Percentiles rank a stretch among this genome's conserved stretches.
Evolutionary conservation across 2,888 invertebrate species (phyloP).

Genomic region (Mechanitis mazaeus): DNA sequence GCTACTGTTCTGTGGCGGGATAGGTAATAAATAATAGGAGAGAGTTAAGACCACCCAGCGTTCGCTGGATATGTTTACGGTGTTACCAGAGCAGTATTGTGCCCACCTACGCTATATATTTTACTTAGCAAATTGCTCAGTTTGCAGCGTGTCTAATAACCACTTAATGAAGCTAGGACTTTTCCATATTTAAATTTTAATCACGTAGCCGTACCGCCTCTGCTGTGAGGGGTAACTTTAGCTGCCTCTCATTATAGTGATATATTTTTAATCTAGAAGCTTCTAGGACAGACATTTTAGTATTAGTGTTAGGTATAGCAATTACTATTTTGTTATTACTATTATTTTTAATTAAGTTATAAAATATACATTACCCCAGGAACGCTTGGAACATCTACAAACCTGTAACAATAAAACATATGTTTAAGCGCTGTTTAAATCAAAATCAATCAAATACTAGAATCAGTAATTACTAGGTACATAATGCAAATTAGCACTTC

Average conservation of each 20-base stretch:
- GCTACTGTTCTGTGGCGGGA: slow-evolving; percentile 32
- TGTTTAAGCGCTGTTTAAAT: background rate
- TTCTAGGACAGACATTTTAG: too few species aligned
- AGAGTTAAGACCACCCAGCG: slow-evolving; percentile 74
- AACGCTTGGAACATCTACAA: slow-evolving; percentile 8
- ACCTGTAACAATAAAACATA: slow-evolving; percentile 26
- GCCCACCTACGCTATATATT: slow-evolving; percentile 67
- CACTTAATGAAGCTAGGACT: slow-evolving; percentile 64
- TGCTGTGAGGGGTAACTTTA: slow-evolving; percentile 20
- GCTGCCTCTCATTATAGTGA: slow-evolving; percentile 5
- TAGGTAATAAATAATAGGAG: slow-evolving; percentile 71
- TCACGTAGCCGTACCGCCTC: slow-evolving; percentile 24
- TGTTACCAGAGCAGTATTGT: slow-evolving; percentile 61
- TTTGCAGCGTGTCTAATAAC: slow-evolving; percentile 70
- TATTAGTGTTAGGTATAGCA: too few species aligned
- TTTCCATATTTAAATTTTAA: slow-evolving; percentile 36
- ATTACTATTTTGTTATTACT: too few species aligned
- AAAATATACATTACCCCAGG: background rate
- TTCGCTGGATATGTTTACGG: slow-evolving; percentile 65
- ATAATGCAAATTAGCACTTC: too few species aligned
- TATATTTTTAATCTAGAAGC: background rate
- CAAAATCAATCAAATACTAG: too few species aligned
- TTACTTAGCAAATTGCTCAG: slow-evolving; percentile 73
- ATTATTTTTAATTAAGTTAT: too few species aligned
- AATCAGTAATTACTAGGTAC: too few species aligned